Evolutionary conservation across 2,888 invertebrate species (phyloP).

Genomic region (Orgyia antiqua): DNA sequence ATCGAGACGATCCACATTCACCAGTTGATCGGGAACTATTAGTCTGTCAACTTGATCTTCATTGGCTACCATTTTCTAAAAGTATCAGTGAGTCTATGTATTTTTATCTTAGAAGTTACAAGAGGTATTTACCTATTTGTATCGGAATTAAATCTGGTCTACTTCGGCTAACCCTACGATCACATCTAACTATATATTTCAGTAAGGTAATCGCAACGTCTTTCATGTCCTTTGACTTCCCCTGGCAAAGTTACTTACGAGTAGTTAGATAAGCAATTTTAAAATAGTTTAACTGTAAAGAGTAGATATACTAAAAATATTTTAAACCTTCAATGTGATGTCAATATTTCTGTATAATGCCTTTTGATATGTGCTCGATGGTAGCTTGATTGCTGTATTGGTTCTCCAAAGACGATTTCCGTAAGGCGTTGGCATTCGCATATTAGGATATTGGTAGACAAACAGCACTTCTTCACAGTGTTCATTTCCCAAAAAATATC

Average conservation of each 20-base stretch:
- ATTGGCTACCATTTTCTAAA: constrained; percentile 47
- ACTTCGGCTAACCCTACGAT: too few species aligned
- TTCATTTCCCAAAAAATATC: constrained; percentile 47
- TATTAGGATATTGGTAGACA: constrained; percentile 57
- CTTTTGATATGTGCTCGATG: constrained; percentile 38
- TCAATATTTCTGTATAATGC: constrained; percentile 45
- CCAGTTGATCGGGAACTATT: constrained; percentile 49
- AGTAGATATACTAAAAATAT: too few species aligned
- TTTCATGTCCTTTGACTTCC: too few species aligned
- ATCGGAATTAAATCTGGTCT: too few species aligned
- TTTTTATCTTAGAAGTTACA: too few species aligned
- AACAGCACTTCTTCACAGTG: constrained; percentile 59
- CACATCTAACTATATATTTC: too few species aligned
- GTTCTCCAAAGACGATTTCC: constrained; percentile 48
- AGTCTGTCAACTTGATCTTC: constrained; percentile 50
- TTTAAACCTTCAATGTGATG: constrained; percentile 56
- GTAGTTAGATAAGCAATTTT: too few species aligned
- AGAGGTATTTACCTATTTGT: too few species aligned
- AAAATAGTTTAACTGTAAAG: too few species aligned
- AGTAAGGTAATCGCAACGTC: too few species aligned
- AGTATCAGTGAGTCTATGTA: too few species aligned
- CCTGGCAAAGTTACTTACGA: too few species aligned
- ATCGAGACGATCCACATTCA: constrained; percentile 53
- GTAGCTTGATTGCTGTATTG: constrained; percentile 46
- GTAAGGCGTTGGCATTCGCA: constrained; percentile 40